phyloP scores from a whole-genome alignment of 1,140 invertebrate genomes.

The Brachionus koreanus region DNA sequence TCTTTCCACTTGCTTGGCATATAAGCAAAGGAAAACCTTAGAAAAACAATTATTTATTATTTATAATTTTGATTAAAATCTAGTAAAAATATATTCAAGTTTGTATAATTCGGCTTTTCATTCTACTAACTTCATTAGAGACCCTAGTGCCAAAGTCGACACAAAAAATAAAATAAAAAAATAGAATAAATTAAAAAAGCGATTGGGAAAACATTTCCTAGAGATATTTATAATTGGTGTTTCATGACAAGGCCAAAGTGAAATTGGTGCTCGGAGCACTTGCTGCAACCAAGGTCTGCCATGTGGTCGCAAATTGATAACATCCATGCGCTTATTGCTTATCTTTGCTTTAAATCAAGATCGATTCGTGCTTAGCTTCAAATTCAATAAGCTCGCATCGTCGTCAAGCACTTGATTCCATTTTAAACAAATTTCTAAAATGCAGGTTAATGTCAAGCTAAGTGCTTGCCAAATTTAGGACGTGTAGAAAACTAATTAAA shows the following conservation, averaged over 20 bases:
- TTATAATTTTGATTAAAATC: background rate
- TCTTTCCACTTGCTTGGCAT: background rate
- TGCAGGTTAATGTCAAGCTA: slow-evolving; percentile 5
- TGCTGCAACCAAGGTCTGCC: background rate
- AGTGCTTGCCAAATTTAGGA: slow-evolving; percentile 1
- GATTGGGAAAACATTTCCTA: background rate
- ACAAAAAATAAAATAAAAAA: no score
- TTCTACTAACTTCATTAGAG: background rate
- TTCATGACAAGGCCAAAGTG: background rate
- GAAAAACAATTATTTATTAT: slow-evolving; percentile 11
- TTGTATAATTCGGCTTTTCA: background rate
- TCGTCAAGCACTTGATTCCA: background rate
- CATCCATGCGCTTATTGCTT: background rate
- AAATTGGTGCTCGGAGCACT: background rate
- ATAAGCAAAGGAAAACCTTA: background rate
- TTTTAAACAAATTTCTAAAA: background rate
- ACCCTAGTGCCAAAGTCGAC: background rate
- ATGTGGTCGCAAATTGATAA: background rate
- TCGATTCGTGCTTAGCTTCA: background rate
- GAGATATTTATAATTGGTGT: background rate
- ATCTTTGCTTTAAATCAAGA: background rate
- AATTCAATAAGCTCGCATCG: background rate
- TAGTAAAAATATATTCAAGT: background rate
- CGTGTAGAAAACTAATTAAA: background rate
- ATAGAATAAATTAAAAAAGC: background rate